Conservation (phyloP, 92 coral and sea anemone genomes). For the Zoanthus sansibaricus region DNA sequence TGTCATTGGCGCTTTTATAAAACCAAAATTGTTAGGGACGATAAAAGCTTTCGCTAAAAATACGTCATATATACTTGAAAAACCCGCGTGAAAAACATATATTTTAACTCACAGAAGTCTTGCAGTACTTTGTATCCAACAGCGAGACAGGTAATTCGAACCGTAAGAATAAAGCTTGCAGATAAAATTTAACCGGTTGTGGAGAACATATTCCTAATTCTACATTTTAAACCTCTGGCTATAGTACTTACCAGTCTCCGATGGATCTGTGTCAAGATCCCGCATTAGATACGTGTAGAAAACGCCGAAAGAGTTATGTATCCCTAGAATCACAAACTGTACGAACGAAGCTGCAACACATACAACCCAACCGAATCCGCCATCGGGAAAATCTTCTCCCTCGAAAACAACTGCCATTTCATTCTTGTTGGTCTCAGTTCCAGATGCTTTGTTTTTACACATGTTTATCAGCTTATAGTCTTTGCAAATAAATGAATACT, state of each 20-base stretch:
- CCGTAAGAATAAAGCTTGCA: not conserved
- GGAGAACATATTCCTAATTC: not conserved
- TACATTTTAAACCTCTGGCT: not conserved
- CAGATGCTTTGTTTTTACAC: slow-evolving; percentile 39
- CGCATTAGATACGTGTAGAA: slow-evolving; percentile 75
- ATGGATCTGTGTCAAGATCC: slow-evolving; percentile 68
- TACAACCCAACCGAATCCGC: slow-evolving; percentile 86
- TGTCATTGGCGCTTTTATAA: slow-evolving; percentile 29
- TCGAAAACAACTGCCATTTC: slow-evolving; percentile 38
- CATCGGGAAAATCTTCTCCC: slow-evolving; percentile 75
- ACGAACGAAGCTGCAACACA: slow-evolving; percentile 85
- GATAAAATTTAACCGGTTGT: not conserved
- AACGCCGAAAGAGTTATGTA: slow-evolving; percentile 90
- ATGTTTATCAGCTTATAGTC: not conserved
- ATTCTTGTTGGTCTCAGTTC: slow-evolving; percentile 48
- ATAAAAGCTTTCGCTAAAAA: not conserved
- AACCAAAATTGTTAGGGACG: not conserved
- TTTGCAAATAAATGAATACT: not conserved
- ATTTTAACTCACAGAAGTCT: not conserved
- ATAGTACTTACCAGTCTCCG: slow-evolving; percentile 73
- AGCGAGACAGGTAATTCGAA: slow-evolving; percentile 14
- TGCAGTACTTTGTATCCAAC: not conserved
- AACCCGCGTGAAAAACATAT: not conserved
- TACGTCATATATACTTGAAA: not conserved
- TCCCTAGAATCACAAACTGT: slow-evolving; percentile 87